Base-by-base conservation (phyloP, 1,140 invertebrate species). In the Semibalanus balanoides region DNA sequence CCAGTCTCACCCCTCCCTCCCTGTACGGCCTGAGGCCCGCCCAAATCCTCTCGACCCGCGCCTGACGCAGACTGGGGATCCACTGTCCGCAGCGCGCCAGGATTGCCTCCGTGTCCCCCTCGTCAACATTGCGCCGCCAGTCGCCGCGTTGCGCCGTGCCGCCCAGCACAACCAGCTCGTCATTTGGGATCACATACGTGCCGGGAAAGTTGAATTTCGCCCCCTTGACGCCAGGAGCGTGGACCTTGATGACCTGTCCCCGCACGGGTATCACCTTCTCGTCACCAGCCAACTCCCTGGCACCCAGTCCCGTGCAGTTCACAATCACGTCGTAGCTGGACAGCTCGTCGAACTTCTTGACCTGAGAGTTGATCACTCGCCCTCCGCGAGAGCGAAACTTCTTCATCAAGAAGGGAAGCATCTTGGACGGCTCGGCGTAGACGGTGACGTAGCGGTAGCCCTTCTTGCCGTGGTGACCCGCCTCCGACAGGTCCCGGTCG, bases 161-260 rank as follows among this genome's bases (percentile, higher is more conserved):
- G 14, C 85, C 85, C n/a, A 84, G 76, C n/a, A 83, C 80, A 22
- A 82, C 78, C 27, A 77, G 75, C 25, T 84, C 82, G 17, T 75
- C 74, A 30, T 80, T 82, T 1, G 51, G 51, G 22, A 64, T 64
- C 25, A 35, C 51, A 19, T 64, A 64, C 11, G 51, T 64, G 51
- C 14, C 51, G 7, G 51, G 51, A 19, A 64, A 64, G 30, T 71
- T 64, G 30, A n/a, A 64, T 25, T 64, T 64, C 7, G 51, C 51
- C 11, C 1, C 22, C 22, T 64, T 64, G 11, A 64, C 51, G 51
- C 14, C 22, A 7, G 51, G 51, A 7, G 51, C 51, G 14, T 14
- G 14, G 14, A 25, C 82, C 74, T 80, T 80, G 28, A 80, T 75
- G 22, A 82, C 78, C 76, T 82, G 82, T n/a, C 82, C 82, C 75